Percentiles rank a stretch among this genome's conserved stretches.
Evolutionary conservation across 2,888 invertebrate species (phyloP).

Genomic region (Hoplodrina ambigua): DNA sequence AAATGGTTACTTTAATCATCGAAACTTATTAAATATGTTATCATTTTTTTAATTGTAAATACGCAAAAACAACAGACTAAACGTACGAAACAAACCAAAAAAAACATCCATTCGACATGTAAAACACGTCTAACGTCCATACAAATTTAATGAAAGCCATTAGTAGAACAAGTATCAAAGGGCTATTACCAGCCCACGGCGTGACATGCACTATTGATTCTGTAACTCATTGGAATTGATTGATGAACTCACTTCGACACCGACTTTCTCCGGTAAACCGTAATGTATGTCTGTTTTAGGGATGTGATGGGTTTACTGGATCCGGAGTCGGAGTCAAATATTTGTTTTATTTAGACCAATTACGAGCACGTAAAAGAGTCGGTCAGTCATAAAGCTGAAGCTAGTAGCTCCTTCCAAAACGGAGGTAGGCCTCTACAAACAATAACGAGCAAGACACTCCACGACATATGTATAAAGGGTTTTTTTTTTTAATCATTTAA

Average conservation of each 20-base stretch:
- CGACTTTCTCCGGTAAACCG: slow-evolving; percentile 35
- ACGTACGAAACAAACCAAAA: not conserved
- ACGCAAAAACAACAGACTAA: slow-evolving; percentile 1
- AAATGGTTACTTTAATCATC: no score
- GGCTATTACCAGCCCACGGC: slow-evolving; percentile 50
- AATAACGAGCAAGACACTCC: no score
- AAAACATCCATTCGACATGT: not conserved
- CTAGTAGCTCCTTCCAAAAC: no score
- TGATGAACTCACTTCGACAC: slow-evolving; percentile 45
- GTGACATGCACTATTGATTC: slow-evolving; percentile 58
- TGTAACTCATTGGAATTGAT: slow-evolving; percentile 62
- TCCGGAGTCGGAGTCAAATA: no score
- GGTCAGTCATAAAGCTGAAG: no score
- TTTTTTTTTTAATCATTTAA: no score
- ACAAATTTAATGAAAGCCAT: slow-evolving; percentile 54
- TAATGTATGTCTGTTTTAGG: slow-evolving; percentile 1
- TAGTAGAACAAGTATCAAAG: slow-evolving; percentile 51
- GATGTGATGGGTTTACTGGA: no score
- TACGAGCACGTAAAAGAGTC: no score
- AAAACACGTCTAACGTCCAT: slow-evolving; percentile 12
- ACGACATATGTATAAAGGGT: no score
- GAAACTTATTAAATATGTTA: not conserved
- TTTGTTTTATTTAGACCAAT: no score
- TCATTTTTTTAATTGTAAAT: slow-evolving; percentile 2
- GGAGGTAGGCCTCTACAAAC: no score